Conservation (phyloP, 2,113 vertebrate genomes). For the Bothrops jararaca region DNA sequence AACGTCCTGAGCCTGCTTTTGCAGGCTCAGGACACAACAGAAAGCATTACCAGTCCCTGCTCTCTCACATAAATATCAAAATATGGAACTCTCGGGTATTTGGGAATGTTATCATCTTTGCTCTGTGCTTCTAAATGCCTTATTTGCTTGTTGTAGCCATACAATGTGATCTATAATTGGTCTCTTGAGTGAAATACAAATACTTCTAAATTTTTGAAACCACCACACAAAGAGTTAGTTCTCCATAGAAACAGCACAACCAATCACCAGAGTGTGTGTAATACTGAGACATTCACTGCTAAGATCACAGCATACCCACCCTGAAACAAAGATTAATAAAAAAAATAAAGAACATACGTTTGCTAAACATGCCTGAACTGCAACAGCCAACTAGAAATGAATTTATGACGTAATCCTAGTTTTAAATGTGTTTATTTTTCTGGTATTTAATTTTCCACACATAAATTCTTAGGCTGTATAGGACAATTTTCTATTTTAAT, state of each 20-base stretch:
- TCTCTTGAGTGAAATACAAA: slow-evolving; percentile 26
- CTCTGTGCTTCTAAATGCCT: slow-evolving; percentile 15
- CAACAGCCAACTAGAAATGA: not conserved
- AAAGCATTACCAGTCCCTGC: not conserved
- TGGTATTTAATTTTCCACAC: not conserved
- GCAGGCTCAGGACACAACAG: too few species aligned
- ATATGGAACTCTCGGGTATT: not conserved
- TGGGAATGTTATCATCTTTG: not conserved
- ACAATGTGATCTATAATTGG: slow-evolving; percentile 3
- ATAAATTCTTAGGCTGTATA: not conserved
- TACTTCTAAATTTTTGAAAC: slow-evolving; percentile 31
- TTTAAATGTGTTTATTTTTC: not conserved
- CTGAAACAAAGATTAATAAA: not conserved
- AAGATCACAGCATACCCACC: not conserved
- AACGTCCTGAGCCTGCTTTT: too few species aligned
- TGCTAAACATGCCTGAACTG: not conserved
- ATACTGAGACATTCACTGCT: not conserved
- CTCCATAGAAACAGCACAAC: slow-evolving; percentile 31
- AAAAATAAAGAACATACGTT: not conserved
- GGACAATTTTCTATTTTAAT: not conserved
- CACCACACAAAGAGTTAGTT: not conserved
- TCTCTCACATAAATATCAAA: slow-evolving; percentile 4
- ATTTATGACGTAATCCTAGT: not conserved
- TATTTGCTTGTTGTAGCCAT: not conserved
- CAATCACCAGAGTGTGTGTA: not conserved